Evolutionary conservation across 2,113 vertebrate genomes (phyloP).

Genomic region (Lonchura striata): DNA sequence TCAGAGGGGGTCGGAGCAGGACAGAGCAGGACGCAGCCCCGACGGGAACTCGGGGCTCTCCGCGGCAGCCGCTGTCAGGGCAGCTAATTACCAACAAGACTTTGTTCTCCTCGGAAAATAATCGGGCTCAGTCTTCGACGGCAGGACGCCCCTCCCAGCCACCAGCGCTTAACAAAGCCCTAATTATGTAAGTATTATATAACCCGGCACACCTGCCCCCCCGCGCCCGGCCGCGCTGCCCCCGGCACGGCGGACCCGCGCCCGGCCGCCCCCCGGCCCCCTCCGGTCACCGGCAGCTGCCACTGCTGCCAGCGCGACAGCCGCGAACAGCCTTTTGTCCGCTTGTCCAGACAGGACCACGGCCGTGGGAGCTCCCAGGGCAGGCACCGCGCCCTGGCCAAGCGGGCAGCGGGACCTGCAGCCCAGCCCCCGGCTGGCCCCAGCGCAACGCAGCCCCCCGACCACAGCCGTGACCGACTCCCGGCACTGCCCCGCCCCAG

Average conservation of each 20-base stretch:
- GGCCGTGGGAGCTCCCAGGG: background rate
- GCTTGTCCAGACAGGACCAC: background rate
- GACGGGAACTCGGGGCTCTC: background rate
- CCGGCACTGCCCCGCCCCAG: background rate
- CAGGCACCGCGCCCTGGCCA: background rate
- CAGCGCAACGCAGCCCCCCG: rapidly evolving
- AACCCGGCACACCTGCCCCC: conserved; percentile 51
- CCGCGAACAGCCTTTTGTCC: background rate
- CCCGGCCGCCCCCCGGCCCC: background rate
- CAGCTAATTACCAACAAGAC: conserved; percentile 22
- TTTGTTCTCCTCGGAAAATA: conserved; percentile 34
- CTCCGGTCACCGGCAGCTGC: background rate
- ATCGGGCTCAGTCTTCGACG: conserved; percentile 1
- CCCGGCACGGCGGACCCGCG: background rate
- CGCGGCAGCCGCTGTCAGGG: background rate
- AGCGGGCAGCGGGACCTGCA: background rate
- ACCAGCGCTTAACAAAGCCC: conserved; percentile 59
- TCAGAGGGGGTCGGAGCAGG: background rate
- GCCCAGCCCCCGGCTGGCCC: background rate
- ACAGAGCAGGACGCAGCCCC: background rate
- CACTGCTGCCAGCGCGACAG: background rate
- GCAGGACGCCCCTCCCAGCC: conserved; percentile 47
- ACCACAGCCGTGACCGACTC: rapidly evolving
- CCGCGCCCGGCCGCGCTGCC: background rate
- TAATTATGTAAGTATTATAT: conserved; percentile 72